These are phyloP conservation scores for Epicauta chinensis DNA, from an alignment of 1,140 invertebrate genomes.

Conservation along the genomic window DNA sequence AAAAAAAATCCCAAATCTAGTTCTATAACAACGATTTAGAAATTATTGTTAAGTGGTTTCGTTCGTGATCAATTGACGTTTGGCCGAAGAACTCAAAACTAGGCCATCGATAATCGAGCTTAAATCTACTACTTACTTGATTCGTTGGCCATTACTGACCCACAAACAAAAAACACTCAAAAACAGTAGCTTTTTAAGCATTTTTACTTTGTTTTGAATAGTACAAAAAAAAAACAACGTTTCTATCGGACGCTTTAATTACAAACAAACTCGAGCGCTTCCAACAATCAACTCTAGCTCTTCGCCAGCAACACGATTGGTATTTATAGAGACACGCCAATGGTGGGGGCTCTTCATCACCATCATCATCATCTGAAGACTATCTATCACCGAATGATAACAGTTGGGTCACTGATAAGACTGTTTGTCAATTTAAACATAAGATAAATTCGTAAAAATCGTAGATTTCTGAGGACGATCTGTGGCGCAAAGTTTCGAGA, in stretches of 20 bases:
- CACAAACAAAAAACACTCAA: constrained; percentile 1
- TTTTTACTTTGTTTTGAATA: constrained; percentile 1
- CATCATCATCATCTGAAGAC: not conserved
- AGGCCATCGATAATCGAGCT: not conserved
- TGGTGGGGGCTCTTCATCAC: constrained; percentile 10
- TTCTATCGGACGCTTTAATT: no score
- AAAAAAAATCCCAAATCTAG: no score
- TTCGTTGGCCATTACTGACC: not conserved
- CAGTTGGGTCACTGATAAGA: constrained; percentile 8
- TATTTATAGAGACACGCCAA: constrained; percentile 4
- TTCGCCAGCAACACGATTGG: constrained; percentile 1
- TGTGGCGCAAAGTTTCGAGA: no score
- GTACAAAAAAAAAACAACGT: no score
- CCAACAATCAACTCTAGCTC: constrained; percentile 2
- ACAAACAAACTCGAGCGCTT: constrained; percentile 1
- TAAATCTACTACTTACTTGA: constrained; percentile 8
- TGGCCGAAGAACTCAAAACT: not conserved
- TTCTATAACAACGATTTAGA: not conserved
- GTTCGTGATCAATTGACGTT: no score
- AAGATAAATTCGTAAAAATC: no score
- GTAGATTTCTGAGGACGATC: no score
- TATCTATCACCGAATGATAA: constrained; percentile 4
- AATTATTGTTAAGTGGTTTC: no score
- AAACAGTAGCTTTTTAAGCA: constrained; percentile 5
- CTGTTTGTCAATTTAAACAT: no score